Evolutionary conservation across 30 jellyfish, hydroid and myxozoan species (phyloP), one percentile per base, ranked within the genome.

Genomic region (Pseudorhiza aurosa): DNA sequence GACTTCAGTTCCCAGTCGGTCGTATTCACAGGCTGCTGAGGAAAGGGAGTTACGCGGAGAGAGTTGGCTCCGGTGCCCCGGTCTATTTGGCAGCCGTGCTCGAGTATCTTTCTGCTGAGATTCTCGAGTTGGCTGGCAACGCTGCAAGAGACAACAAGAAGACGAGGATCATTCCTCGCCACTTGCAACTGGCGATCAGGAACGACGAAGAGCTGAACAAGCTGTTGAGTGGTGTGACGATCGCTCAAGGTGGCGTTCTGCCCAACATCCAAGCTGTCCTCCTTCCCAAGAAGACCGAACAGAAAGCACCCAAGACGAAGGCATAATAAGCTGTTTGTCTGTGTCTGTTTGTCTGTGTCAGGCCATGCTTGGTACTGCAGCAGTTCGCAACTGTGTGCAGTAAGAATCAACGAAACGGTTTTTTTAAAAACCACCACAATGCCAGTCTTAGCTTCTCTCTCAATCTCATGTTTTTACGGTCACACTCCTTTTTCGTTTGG

Each of bases 61-160:
- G 98, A 39, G 85, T 90, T 44, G 98, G 98, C 1, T 63, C 96
- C 45, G 96, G 96, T 4, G 98, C 98, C 4, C 98, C 98, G 3
- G 98, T 90, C 31, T 90, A 90, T 57, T 67, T 90, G 42, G 98
- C 98, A 40, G 98, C 98, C 62, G 98, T 87, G 14, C 55, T 91
- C 36, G 98, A 91, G 65, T 91, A 91, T 71, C 63, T 91, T 42
- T 76, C 98, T 47, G 98, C 98, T 68, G 98, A 91, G 57, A 78
- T 91, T 35, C 82, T 91, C 6, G 98, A 91, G 65, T 62, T 91
- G 58, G 98, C 98, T 69, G 98, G 98, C 18, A 91, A 91, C 72
- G 98, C 98, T 14, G 98, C 98, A 31, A 25, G 98, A 22, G 98
- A 91, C 72, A 91, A 91, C 68, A 91, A 91, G 87, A 91, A 91